These are phyloP conservation scores for Resseliella maxima DNA, from an alignment of 2,888 invertebrate species.

Conservation along the genomic window DNA sequence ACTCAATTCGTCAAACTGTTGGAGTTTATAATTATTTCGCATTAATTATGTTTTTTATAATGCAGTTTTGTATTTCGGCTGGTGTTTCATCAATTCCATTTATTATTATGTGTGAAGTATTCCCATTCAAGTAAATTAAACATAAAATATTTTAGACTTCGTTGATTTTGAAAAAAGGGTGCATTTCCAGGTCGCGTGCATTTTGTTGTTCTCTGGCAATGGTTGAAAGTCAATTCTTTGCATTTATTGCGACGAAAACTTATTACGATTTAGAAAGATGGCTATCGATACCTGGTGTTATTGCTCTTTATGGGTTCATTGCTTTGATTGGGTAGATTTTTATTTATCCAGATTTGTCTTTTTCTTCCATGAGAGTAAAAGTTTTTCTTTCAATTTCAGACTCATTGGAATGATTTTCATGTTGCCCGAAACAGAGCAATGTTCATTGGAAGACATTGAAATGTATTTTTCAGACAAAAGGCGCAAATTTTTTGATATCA, in stretches of 20 bases:
- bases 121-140: not conserved
- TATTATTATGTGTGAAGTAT: not conserved
- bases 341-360: too few species aligned
- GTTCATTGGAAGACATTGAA: too few species aligned
- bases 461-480: too few species aligned
- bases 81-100: constrained; percentile 1
- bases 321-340: not conserved
- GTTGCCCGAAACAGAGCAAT: too few species aligned
- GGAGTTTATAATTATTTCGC: constrained; percentile 8
- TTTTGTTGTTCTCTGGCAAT: not conserved
- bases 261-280: not conserved
- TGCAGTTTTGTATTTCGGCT: not conserved
- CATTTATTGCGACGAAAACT: not conserved
- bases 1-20: not conserved
- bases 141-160: too few species aligned
- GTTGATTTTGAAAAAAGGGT: too few species aligned
- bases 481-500: too few species aligned
- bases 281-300: not conserved
- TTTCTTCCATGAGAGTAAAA: too few species aligned
- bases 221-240: not conserved
- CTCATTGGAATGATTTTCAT: too few species aligned
- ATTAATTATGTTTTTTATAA: not conserved
- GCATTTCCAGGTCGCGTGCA: not conserved
- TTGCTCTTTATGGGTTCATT: not conserved
- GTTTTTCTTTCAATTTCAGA: too few species aligned